Conservation (phyloP, 2,888 invertebrate genomes). For the Eristalinus aeneus region DNA sequence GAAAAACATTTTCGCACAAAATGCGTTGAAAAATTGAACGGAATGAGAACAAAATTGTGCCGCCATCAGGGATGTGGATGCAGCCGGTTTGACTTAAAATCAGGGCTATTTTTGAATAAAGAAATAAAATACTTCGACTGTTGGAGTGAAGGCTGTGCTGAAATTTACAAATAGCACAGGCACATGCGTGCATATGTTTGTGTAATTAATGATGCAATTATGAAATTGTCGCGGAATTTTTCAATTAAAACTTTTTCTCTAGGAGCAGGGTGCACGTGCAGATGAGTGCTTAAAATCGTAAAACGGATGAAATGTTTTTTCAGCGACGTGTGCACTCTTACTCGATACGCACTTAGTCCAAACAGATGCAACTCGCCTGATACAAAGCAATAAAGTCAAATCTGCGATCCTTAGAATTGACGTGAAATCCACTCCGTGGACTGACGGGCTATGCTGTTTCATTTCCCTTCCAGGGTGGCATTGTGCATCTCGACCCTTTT, state of each 20-base stretch:
- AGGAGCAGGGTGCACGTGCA: not conserved
- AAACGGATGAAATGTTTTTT: too few relatives aligned
- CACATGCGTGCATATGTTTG: not conserved
- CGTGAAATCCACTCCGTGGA: too few relatives aligned
- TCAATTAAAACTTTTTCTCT: not conserved
- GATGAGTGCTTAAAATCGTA: not conserved
- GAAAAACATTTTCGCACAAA: not conserved
- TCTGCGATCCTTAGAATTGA: too few relatives aligned
- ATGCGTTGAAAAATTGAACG: constrained; percentile 14
- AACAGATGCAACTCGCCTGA: too few relatives aligned
- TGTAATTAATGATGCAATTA: not conserved
- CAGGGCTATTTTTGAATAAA: not conserved
- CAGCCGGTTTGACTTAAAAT: constrained; percentile 3
- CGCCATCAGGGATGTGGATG: not conserved
- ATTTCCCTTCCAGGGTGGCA: too few relatives aligned
- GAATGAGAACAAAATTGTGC: constrained; percentile 1
- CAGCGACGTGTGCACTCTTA: too few relatives aligned
- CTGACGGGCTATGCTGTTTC: too few relatives aligned
- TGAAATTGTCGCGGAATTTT: not conserved
- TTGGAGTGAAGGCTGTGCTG: not conserved
- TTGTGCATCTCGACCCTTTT: too few relatives aligned
- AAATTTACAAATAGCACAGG: not conserved
- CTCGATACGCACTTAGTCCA: too few relatives aligned
- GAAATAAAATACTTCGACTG: constrained; percentile 16
- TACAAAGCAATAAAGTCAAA: too few relatives aligned